A percentile compares a stretch with the other conserved stretches of the same genome.
These are phyloP conservation scores for Cyprinus carpio DNA, from an alignment of 2,113 vertebrate genomes.

Conservation along the genomic window DNA sequence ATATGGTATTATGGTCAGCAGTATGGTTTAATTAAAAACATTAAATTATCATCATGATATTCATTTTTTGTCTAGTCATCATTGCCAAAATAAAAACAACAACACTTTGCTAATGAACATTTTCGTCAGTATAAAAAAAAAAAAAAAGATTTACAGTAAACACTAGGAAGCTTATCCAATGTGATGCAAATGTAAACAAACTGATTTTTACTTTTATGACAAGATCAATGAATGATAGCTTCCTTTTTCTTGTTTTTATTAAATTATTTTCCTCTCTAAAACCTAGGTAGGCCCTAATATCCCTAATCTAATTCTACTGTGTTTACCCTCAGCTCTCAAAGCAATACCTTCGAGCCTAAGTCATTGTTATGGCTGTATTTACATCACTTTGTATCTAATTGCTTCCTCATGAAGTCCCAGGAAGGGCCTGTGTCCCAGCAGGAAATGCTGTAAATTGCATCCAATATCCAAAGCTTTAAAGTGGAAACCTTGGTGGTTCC, in stretches of 20 bases:
- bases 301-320: constrained; percentile 48
- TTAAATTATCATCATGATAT: too few relatives aligned
- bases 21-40: too few relatives aligned
- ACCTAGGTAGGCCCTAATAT: constrained; percentile 24
- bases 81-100: neutral
- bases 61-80: neutral
- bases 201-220: neutral
- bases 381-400: constrained; percentile 61
- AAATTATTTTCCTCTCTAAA: constrained; percentile 19
- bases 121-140: neutral
- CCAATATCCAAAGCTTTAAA: constrained; percentile 61
- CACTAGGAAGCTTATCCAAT: neutral
- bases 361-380: constrained; percentile 45
- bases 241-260: neutral
- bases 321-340: constrained; percentile 35
- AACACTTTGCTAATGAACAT: neutral
- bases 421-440: constrained; percentile 59
- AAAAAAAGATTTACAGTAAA: neutral
- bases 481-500: constrained; percentile 57
- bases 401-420: constrained; percentile 54
- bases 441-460: constrained; percentile 53
- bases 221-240: constrained; percentile 7
- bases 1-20: too few relatives aligned
- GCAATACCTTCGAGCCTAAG: constrained; percentile 39
- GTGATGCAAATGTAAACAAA: constrained; percentile 16